A percentile compares a stretch with the other conserved stretches of the same genome.
Conservation (phyloP, 2,888 invertebrate genomes). For the Hirtodrosophila confusa region DNA sequence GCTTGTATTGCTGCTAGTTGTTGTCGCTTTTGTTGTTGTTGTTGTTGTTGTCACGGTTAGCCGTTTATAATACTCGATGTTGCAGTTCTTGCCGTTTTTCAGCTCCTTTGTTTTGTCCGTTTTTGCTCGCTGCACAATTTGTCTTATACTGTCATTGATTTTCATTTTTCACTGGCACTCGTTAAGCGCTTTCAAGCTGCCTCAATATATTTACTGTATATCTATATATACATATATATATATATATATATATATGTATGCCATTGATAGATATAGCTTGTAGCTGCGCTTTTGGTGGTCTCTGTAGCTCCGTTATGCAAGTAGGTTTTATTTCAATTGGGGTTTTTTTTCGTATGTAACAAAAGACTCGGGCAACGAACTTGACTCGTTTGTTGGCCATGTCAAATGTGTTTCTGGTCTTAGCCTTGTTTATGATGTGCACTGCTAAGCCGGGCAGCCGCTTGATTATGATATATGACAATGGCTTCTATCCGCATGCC, state of each 20-base stretch:
- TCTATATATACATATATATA: background rate
- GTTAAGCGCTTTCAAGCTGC: conserved; percentile 44
- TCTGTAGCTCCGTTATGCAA: conserved; percentile 51
- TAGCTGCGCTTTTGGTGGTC: conserved; percentile 62
- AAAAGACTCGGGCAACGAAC: conserved; percentile 74
- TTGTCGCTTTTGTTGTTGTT: conserved; percentile 28
- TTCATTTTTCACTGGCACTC: conserved; percentile 74
- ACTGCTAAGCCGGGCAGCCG: conserved; percentile 46
- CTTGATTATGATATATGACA: conserved; percentile 74
- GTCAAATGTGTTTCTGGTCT: conserved; percentile 39
- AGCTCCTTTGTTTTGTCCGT: conserved; percentile 64
- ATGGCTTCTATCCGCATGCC: conserved; percentile 37
- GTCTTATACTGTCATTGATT: conserved; percentile 80
- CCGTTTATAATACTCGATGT: conserved; percentile 63
- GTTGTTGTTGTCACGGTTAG: conserved; percentile 64
- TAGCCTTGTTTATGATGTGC: conserved; percentile 57
- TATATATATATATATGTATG: conserved; percentile 14
- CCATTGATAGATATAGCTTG: conserved; percentile 6
- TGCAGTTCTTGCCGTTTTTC: conserved; percentile 30
- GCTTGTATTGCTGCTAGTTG: conserved; percentile 33
- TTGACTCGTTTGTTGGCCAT: conserved; percentile 54
- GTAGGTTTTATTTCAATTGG: conserved; percentile 27
- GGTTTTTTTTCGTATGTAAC: conserved; percentile 22
- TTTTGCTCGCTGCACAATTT: conserved; percentile 72
- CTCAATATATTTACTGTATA: conserved; percentile 12